Evolutionary conservation across 2,113 vertebrate species (phyloP).

Genomic region (Dicentrarchus labrax): DNA sequence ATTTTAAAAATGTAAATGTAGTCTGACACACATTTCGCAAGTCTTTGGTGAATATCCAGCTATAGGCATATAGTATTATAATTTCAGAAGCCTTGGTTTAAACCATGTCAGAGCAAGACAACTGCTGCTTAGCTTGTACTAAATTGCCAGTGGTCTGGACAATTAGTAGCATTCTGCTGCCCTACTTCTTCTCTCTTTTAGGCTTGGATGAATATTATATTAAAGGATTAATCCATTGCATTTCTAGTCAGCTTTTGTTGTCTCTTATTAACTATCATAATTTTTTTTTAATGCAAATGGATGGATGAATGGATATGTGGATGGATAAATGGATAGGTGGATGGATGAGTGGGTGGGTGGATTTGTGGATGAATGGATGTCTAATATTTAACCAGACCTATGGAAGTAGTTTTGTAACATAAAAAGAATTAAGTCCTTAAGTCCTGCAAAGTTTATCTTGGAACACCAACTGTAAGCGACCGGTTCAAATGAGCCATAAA

Average conservation of each 20-base stretch:
- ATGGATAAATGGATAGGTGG: too few relatives aligned
- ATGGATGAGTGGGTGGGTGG: too few relatives aligned
- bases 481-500: slow-evolving; percentile 8
- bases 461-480: background rate
- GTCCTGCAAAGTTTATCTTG: slow-evolving; percentile 10
- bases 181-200: background rate
- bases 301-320: too few relatives aligned
- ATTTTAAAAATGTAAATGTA: background rate
- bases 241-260: background rate
- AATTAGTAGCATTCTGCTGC: background rate
- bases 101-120: background rate
- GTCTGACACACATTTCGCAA: background rate
- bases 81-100: background rate
- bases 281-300: too few relatives aligned
- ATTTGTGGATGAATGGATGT: too few relatives aligned
- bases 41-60: too few relatives aligned
- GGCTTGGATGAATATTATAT: background rate
- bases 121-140: background rate
- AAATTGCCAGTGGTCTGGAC: background rate
- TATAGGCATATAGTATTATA: background rate
- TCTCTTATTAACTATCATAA: too few relatives aligned
- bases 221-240: background rate
- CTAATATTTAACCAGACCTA: background rate
- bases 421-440: background rate
- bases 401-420: background rate